Conservation (phyloP, 2,797 vertebrate genomes). For the Microcaecilia unicolor region DNA sequence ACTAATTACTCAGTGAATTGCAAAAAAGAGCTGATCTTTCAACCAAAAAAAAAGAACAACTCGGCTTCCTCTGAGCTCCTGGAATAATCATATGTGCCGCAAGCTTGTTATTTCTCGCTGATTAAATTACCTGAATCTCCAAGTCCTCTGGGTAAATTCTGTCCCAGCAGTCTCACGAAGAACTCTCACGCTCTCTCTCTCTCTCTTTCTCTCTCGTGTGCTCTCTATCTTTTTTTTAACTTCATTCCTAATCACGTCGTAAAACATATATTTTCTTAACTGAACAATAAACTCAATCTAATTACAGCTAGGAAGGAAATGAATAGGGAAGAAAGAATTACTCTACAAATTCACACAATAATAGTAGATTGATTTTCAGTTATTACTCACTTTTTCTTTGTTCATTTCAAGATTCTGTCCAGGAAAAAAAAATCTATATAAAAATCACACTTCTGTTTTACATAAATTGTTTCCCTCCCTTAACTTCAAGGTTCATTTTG, state of each 20-base stretch:
- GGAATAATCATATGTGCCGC: slow-evolving; percentile 8
- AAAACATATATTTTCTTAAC: slow-evolving; percentile 9
- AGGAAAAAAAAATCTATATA: too few species aligned
- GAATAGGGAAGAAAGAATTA: not conserved
- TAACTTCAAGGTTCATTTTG: too few species aligned
- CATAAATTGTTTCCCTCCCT: too few species aligned
- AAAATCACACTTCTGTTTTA: too few species aligned
- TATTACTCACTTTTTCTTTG: not conserved
- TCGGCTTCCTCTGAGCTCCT: not conserved
- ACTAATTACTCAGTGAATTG: slow-evolving; percentile 3
- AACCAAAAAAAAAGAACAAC: slow-evolving; percentile 5
- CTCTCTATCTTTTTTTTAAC: too few species aligned
- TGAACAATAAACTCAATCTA: slow-evolving; percentile 3
- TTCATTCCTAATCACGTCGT: not conserved
- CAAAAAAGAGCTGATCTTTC: not conserved
- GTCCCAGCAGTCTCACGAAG: slow-evolving; percentile 9
- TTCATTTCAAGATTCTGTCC: not conserved
- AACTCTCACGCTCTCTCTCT: slow-evolving; percentile 2
- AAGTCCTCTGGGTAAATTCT: slow-evolving; percentile 16
- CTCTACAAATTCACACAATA: not conserved
- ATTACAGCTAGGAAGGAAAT: slow-evolving; percentile 3
- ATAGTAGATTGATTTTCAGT: not conserved
- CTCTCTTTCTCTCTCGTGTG: slow-evolving; percentile 1
- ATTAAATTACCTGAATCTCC: slow-evolving; percentile 22
- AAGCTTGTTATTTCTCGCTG: slow-evolving; percentile 6